Percentiles rank a stretch among this genome's conserved stretches.
Conservation (phyloP, 2,113 vertebrate species). For the Tretioscincus oriximinensis region DNA sequence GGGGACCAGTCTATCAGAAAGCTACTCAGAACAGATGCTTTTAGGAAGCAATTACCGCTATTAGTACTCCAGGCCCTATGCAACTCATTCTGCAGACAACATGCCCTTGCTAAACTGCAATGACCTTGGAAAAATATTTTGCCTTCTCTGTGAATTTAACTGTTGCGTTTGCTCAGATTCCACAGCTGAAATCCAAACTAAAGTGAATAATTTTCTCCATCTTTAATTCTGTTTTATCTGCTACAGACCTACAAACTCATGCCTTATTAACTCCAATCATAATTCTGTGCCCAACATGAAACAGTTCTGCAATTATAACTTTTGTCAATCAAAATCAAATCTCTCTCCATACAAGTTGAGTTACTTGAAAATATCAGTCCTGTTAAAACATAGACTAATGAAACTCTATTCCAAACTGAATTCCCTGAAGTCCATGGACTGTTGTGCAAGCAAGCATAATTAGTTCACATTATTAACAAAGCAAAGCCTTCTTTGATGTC, state of each 20-base stretch:
- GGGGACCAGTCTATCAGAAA: too few species aligned
- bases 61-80: background rate
- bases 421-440: background rate
- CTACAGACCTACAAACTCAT: background rate
- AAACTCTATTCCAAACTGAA: background rate
- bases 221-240: background rate
- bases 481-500: too few species aligned
- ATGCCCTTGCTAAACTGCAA: fast-evolving
- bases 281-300: background rate
- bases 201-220: background rate
- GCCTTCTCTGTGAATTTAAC: background rate
- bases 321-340: conserved; percentile 3
- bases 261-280: background rate
- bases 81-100: background rate
- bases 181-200: background rate
- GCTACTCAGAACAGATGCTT: too few species aligned
- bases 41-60: too few species aligned
- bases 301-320: background rate
- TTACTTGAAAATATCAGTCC: background rate
- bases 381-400: fast-evolving
- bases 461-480: background rate
- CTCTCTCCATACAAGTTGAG: background rate
- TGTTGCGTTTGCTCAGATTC: background rate
- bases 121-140: conserved; percentile 43
- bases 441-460: background rate